Percentiles rank a stretch among this genome's conserved stretches.
Evolutionary conservation across 2,888 invertebrate species (phyloP).

Genomic region (Achlya flavicornis): DNA sequence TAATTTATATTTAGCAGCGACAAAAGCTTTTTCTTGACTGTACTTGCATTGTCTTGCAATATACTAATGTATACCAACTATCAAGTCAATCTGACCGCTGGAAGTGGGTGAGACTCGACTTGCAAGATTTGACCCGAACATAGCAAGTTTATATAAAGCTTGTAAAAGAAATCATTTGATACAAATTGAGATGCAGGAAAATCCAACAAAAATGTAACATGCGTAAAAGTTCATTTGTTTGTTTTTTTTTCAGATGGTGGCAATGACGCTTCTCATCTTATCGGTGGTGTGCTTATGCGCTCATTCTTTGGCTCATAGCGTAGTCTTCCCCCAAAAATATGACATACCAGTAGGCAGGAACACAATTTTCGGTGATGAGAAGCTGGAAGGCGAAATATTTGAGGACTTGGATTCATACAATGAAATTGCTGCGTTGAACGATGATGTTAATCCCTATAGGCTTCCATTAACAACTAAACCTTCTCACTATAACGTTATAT

Average conservation of each 20-base stretch:
- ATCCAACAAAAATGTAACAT: too few species aligned
- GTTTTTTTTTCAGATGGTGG: conserved; percentile 66
- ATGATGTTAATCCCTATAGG: conserved; percentile 54
- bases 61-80: too few species aligned
- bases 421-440: conserved; percentile 27
- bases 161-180: too few species aligned
- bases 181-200: too few species aligned
- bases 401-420: conserved; percentile 50
- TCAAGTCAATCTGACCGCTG: too few species aligned
- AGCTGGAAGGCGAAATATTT: conserved; percentile 62
- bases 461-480: conserved; percentile 81
- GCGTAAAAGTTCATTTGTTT: background rate
- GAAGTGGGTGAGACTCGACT: too few species aligned
- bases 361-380: conserved; percentile 72
- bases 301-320: conserved; percentile 30
- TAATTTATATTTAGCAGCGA: too few species aligned
- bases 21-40: too few species aligned
- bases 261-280: conserved; percentile 50
- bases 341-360: conserved; percentile 47
- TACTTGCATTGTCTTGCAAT: too few species aligned
- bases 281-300: conserved; percentile 47
- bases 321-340: conserved; percentile 37
- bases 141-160: too few species aligned
- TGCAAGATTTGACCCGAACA: too few species aligned
- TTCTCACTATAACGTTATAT: conserved; percentile 73